Conservation (phyloP, 2,113 vertebrate species). For the Bucco capensis region DNA sequence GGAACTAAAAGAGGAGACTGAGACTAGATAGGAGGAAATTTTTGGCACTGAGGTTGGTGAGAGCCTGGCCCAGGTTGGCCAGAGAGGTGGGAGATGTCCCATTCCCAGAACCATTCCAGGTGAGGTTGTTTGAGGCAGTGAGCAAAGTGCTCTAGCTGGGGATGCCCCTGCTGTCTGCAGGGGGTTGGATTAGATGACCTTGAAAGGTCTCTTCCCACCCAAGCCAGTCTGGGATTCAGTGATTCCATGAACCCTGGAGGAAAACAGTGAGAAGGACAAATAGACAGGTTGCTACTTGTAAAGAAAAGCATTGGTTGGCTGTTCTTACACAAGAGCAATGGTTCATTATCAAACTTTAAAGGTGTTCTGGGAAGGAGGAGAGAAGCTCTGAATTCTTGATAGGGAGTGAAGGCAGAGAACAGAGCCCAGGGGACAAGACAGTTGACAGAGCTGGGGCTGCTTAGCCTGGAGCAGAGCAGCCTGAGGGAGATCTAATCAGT, state of each 20-base stretch:
- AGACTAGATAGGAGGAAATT: background rate
- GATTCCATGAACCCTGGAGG: background rate
- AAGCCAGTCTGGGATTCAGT: too few species aligned
- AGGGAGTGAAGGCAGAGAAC: background rate
- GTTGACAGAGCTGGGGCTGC: too few species aligned
- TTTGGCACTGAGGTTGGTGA: background rate
- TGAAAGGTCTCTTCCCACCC: too few species aligned
- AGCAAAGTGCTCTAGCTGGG: background rate
- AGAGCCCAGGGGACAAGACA: too few species aligned
- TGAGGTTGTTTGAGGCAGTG: background rate
- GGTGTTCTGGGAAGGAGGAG: too few species aligned
- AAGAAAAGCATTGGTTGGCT: too few species aligned
- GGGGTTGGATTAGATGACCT: too few species aligned
- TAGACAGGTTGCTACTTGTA: background rate
- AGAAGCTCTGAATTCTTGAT: accelerated
- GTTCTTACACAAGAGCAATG: background rate
- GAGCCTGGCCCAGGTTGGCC: background rate
- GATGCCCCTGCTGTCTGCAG: too few species aligned
- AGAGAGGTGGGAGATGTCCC: background rate
- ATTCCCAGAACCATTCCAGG: background rate
- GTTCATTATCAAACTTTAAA: background rate
- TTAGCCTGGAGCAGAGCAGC: too few species aligned
- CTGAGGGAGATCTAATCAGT: too few species aligned
- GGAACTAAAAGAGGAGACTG: too few species aligned
- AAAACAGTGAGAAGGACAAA: background rate